These are phyloP conservation scores for Plebejus argus DNA, from an alignment of 2,888 invertebrate species.

Conservation along the genomic window DNA sequence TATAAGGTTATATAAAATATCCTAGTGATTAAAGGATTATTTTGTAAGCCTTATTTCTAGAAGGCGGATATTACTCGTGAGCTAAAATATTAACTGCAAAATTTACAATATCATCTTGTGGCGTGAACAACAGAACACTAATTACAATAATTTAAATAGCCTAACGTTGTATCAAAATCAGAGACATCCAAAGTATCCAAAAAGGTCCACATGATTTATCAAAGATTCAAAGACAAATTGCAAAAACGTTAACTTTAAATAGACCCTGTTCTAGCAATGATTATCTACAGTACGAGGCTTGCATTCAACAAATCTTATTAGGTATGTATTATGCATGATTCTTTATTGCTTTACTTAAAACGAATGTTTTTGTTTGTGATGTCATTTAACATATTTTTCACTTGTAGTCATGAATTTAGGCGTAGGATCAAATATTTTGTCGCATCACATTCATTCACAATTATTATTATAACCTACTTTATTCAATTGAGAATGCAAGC, in stretches of 20 bases:
- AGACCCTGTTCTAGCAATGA: constrained; percentile 47
- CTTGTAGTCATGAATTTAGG: not conserved
- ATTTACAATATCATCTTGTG: constrained; percentile 32
- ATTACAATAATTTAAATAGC: constrained; percentile 8
- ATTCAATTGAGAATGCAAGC: constrained; percentile 25
- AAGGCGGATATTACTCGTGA: constrained; percentile 72
- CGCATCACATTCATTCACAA: constrained; percentile 2
- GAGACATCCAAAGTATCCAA: constrained; percentile 12
- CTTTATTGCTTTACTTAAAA: not conserved
- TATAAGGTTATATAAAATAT: constrained; percentile 32
- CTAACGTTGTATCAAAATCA: constrained; percentile 24
- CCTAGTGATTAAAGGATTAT: constrained; percentile 25
- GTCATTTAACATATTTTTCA: not conserved
- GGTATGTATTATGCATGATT: constrained; percentile 1
- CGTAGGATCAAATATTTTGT: not conserved
- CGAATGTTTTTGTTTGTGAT: not conserved
- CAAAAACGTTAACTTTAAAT: constrained; percentile 34
- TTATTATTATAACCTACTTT: not conserved
- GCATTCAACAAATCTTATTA: constrained; percentile 45
- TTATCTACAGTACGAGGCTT: constrained; percentile 43
- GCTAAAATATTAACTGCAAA: constrained; percentile 48
- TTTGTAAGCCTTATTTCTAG: constrained; percentile 45
- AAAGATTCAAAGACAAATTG: constrained; percentile 20
- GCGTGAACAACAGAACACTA: constrained; percentile 4
- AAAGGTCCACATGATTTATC: constrained; percentile 25